phyloP scores from a whole-genome alignment of 1,140 invertebrate genomes.

The Apolygus lucorum region DNA sequence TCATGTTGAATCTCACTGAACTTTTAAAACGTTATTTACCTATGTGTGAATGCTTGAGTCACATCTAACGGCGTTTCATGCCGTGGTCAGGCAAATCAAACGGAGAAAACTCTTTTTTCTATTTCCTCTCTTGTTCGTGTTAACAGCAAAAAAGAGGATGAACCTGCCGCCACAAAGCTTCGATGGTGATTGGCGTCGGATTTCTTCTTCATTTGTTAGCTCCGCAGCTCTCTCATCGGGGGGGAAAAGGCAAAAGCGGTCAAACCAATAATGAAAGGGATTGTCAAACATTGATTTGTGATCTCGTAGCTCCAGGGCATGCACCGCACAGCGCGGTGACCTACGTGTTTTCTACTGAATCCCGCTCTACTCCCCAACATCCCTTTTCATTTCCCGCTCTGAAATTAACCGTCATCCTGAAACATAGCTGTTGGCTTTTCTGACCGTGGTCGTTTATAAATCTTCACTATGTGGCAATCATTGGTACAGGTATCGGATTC shows the following conservation, averaged over 20 bases:
- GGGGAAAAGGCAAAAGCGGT: background rate
- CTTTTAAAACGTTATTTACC: too few species aligned
- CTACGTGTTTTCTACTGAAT: background rate
- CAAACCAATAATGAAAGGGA: conserved; percentile 7
- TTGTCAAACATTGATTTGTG: conserved; percentile 1
- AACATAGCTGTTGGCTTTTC: too few species aligned
- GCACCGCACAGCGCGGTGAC: background rate
- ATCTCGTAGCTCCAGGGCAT: too few species aligned
- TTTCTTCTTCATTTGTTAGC: conserved; percentile 5
- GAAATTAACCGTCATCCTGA: conserved; percentile 10
- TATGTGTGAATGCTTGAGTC: too few species aligned
- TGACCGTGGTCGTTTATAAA: background rate
- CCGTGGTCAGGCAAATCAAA: too few species aligned
- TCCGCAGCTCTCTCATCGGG: background rate
- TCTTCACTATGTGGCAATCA: background rate
- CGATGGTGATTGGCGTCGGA: background rate
- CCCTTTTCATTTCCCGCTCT: background rate
- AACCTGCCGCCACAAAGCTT: too few species aligned
- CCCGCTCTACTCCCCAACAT: background rate
- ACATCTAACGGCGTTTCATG: too few species aligned
- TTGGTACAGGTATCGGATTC: too few species aligned
- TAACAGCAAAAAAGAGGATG: too few species aligned
- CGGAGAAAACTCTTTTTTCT: too few species aligned
- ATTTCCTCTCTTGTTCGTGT: too few species aligned
- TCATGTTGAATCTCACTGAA: too few species aligned